These are phyloP conservation scores for Rhinogobius similis DNA, from an alignment of 2,113 vertebrate genomes.

Conservation along the genomic window DNA sequence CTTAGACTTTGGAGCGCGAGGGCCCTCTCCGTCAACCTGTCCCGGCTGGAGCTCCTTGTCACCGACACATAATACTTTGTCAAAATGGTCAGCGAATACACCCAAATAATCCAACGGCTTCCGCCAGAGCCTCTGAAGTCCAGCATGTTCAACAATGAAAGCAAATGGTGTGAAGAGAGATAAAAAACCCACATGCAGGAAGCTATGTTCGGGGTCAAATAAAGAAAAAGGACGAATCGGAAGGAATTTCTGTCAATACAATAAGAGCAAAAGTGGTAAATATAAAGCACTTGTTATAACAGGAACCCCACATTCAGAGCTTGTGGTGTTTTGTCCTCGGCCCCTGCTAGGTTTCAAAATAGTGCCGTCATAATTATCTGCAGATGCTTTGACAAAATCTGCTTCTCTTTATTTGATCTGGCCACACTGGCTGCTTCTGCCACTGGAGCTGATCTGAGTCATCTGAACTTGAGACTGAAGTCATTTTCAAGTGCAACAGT, in stretches of 20 bases:
- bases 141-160: constrained; percentile 54
- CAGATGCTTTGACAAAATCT: constrained; percentile 75
- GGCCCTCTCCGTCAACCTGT: constrained; percentile 66
- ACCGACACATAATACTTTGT: constrained; percentile 74
- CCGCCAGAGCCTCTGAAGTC: constrained; percentile 22
- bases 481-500: neutral
- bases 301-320: constrained; percentile 82
- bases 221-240: constrained; percentile 30
- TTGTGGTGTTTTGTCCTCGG: constrained; percentile 78
- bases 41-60: constrained; percentile 73
- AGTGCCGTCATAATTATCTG: constrained; percentile 73
- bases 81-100: constrained; percentile 55
- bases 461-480: neutral
- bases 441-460: neutral
- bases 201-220: neutral
- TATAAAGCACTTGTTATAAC: constrained; percentile 83
- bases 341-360: constrained; percentile 78
- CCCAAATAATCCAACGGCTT: constrained; percentile 48
- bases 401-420: constrained; percentile 22
- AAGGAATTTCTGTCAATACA: constrained; percentile 69
- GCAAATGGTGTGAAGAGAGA: constrained; percentile 72
- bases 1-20: constrained; percentile 65
- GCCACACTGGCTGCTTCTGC: neutral
- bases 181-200: constrained; percentile 25
- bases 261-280: constrained; percentile 69